These are phyloP conservation scores for Acrocephalus arundinaceus DNA, from an alignment of 2,113 vertebrate species.

Conservation along the genomic window DNA sequence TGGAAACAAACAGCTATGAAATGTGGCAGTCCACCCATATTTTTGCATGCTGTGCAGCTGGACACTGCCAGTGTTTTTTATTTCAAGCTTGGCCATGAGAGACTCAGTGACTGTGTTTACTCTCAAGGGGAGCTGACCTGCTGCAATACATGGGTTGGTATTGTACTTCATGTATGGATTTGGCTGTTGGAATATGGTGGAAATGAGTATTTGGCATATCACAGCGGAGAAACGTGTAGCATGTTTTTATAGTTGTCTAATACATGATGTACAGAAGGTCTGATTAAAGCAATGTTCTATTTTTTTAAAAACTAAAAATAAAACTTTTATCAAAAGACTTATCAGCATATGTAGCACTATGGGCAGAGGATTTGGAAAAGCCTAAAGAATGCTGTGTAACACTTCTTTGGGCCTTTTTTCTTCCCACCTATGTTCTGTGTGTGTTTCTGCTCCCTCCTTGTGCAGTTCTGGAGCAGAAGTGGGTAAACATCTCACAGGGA, in stretches of 20 bases:
- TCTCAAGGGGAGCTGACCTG: not conserved
- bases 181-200: not conserved
- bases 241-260: not conserved
- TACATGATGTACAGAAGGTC: not conserved
- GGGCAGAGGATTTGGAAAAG: not conserved
- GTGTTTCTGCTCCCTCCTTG: not conserved
- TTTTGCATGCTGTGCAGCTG: not conserved
- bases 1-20: not conserved
- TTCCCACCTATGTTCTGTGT: not conserved
- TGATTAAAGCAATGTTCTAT: not conserved
- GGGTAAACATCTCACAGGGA: conserved; percentile 41
- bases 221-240: not conserved
- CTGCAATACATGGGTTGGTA: not conserved
- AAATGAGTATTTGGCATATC: not conserved
- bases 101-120: not conserved
- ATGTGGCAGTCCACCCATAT: fast-evolving
- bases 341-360: not conserved
- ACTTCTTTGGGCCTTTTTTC: not conserved
- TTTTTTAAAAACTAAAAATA: not conserved
- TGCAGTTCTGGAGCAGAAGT: not conserved
- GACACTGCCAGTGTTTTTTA: not conserved
- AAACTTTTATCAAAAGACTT: not conserved
- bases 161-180: not conserved
- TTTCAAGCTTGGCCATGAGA: not conserved
- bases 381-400: not conserved